These are phyloP conservation scores for Mastomys coucha DNA, from an alignment of 2,113 vertebrate species.

Conservation along the genomic window DNA sequence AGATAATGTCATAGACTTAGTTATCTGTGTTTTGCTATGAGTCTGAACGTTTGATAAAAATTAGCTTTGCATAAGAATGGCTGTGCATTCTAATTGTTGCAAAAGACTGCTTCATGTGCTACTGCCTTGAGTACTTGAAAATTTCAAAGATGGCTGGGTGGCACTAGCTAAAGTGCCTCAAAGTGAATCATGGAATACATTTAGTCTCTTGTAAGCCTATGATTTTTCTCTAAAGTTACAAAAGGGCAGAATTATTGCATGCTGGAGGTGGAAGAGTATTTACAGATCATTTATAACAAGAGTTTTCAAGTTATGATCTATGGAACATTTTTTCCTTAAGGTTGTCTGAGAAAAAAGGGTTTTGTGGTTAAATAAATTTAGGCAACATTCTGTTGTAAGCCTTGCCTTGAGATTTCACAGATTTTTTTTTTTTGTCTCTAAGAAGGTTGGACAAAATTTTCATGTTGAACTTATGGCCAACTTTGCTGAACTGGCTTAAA, in stretches of 20 bases:
- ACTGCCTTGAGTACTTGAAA: constrained; percentile 22
- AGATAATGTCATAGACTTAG: constrained; percentile 4
- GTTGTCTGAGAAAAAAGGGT: constrained; percentile 39
- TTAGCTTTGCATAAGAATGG: constrained; percentile 1
- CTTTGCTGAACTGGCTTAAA: constrained; percentile 57
- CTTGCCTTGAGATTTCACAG: constrained; percentile 36
- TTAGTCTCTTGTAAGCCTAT: neutral
- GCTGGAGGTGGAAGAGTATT: constrained; percentile 15
- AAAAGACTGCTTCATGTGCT: neutral
- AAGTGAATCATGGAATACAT: constrained; percentile 61
- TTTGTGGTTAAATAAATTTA: constrained; percentile 64
- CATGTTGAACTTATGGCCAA: constrained; percentile 42
- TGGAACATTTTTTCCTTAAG: constrained; percentile 33
- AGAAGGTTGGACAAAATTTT: constrained; percentile 55
- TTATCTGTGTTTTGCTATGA: constrained; percentile 5
- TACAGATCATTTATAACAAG: constrained; percentile 51
- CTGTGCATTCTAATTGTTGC: neutral
- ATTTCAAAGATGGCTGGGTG: constrained; percentile 7
- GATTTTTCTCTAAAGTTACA: constrained; percentile 44
- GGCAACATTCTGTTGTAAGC: constrained; percentile 30
- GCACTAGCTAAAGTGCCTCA: neutral
- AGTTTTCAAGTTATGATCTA: constrained; percentile 52
- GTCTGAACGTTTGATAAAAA: constrained; percentile 37
- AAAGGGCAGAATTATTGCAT: constrained; percentile 33
- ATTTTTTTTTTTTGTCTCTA: constrained; percentile 32